Evolutionary conservation across 1,140 invertebrate genomes (phyloP), one percentile per base, ranked within the genome.

Genomic region (Heliconius hewitsoni): DNA sequence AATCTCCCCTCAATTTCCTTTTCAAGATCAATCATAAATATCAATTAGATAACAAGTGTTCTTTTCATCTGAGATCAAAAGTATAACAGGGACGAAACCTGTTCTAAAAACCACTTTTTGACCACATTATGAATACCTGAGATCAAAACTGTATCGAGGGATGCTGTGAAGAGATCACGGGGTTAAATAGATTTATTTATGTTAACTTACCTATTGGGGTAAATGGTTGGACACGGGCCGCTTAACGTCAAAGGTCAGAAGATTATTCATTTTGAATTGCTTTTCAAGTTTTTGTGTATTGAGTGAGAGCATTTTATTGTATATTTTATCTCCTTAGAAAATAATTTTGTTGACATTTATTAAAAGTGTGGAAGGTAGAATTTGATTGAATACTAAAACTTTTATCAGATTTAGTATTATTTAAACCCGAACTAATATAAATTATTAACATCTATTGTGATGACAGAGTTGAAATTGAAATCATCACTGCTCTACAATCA

Each of bases 71-170:
- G 71, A 90, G 87, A 88, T 87, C 84, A 85, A 87, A 90, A 84
- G 70, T 89, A 74, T 86, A 87, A 86, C 42, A 75, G 80, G 80
- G 86, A 87, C 2, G 1, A n/a, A 79, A 81, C 82, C 82, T 66
- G 85, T 82, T 85, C 77, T 66, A 39, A 42, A 71, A 76, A 71
- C 37, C 74, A 37, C 23, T n/a, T 50, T 50, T 71, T 50, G 23
- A 75, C 34, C 27, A 60, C 11, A 42, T 70, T 46, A 23, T 76
- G 11, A 66, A 42, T 74, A 60, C 34, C n/a, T 79, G 85, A 91
- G 88, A 91, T 89, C 74, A 82, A 89, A 89, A 85, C 66, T 86
- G 84, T 90, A 91, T 80, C 86, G 81, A 79, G 87, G 85, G 88
- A 90, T 88, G 87, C 88, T 88, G 88, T 71, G 81, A 80, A 82